A percentile compares a stretch with the other conserved stretches of the same genome.
These are phyloP conservation scores for Protonibea diacanthus DNA, from an alignment of 2,797 vertebrate genomes.

Conservation along the genomic window DNA sequence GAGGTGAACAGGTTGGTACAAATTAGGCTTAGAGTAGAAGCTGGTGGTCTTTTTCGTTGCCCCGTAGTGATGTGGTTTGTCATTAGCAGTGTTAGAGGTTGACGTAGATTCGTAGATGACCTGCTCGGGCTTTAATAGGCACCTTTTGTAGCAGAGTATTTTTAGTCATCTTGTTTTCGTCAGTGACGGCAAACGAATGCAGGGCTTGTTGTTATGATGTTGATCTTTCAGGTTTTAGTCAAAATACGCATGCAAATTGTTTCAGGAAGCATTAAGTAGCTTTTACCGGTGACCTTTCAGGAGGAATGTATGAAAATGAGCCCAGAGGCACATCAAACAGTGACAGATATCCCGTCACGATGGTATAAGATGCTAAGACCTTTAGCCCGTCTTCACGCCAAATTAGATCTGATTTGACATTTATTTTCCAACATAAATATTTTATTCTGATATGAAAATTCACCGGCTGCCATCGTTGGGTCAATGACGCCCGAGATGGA, in stretches of 20 bases:
- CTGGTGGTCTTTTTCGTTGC: constrained; percentile 39
- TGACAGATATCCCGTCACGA: constrained; percentile 71
- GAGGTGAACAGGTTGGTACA: constrained; percentile 82
- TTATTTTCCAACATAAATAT: constrained; percentile 83
- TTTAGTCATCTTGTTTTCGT: constrained; percentile 11
- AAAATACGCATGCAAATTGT: constrained; percentile 50
- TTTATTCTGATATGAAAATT: constrained; percentile 79
- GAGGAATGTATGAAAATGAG: constrained; percentile 38
- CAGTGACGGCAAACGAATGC: constrained; percentile 25
- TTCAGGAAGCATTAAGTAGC: constrained; percentile 62
- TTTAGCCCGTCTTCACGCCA: constrained; percentile 71
- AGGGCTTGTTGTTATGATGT: constrained; percentile 18
- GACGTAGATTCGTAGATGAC: constrained; percentile 23
- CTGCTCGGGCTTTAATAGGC: constrained; percentile 17
- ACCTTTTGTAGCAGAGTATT: constrained; percentile 22
- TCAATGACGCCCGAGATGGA: constrained; percentile 65
- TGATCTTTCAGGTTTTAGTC: constrained; percentile 37
- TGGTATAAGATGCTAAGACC: constrained; percentile 64
- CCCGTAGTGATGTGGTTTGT: constrained; percentile 34
- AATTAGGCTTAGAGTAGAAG: constrained; percentile 33
- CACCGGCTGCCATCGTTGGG: constrained; percentile 41
- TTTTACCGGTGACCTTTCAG: constrained; percentile 80
- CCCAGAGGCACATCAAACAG: constrained; percentile 51
- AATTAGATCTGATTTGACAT: constrained; percentile 85
- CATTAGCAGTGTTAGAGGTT: constrained; percentile 6